These are phyloP conservation scores for Microcebus murinus DNA, from an alignment of 2,113 vertebrate species.

Conservation along the genomic window DNA sequence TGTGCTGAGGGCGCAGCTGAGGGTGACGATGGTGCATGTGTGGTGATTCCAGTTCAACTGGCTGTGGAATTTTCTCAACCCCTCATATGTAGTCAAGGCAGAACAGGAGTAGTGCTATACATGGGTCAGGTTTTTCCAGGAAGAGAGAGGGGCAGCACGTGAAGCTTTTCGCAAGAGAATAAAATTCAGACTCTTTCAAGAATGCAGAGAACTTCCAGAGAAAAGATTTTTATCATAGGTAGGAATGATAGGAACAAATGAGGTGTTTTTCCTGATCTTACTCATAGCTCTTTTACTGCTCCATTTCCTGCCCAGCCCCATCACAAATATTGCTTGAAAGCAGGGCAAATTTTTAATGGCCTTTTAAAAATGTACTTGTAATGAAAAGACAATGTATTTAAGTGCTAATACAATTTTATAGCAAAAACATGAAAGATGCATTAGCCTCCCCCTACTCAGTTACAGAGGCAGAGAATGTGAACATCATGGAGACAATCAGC, in stretches of 20 bases:
- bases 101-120: not conserved
- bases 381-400: not conserved
- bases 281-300: not conserved
- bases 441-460: not conserved
- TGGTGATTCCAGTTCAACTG: not conserved
- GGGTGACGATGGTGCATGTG: not conserved
- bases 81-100: not conserved
- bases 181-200: not conserved
- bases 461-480: not conserved
- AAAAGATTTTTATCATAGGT: not conserved
- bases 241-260: not conserved
- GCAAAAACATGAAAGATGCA: not conserved
- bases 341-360: not conserved
- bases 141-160: not conserved
- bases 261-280: not conserved
- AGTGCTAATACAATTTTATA: not conserved
- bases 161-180: not conserved
- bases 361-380: not conserved
- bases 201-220: not conserved
- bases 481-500: not conserved
- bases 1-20: too few species aligned
- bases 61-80: not conserved
- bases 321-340: not conserved
- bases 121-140: not conserved
- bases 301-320: not conserved